phyloP scores from a whole-genome alignment of 2,888 invertebrate genomes.

The Limnephilus rhombicus region DNA sequence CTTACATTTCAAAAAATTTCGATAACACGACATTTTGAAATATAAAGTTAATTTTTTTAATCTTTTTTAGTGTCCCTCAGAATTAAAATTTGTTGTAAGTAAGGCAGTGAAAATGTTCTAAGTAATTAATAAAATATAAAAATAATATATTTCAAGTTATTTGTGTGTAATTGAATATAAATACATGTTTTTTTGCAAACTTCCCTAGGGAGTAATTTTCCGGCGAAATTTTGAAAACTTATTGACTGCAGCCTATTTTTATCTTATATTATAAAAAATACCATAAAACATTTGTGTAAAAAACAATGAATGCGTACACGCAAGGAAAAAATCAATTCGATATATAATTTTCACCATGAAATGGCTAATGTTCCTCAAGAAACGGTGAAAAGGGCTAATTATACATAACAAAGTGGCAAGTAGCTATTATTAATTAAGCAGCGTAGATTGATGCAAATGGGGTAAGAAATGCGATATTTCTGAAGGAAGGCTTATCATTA shows the following conservation, averaged over 20 bases:
- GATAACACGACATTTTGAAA: no score
- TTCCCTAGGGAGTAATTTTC: neutral
- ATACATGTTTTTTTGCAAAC: no score
- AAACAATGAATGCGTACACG: neutral
- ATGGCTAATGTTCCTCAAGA: neutral
- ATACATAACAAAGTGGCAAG: slow-evolving; percentile 50
- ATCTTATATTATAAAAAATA: neutral
- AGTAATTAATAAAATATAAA: no score
- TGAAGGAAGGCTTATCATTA: slow-evolving; percentile 54
- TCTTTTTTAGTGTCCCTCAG: no score
- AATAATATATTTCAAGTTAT: no score
- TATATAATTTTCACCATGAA: neutral
- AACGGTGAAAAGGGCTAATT: slow-evolving; percentile 25
- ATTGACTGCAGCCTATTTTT: neutral
- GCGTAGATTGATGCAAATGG: slow-evolving; percentile 57
- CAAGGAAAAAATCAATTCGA: neutral
- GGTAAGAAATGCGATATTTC: slow-evolving; percentile 56
- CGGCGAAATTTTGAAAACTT: neutral
- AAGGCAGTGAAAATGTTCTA: no score
- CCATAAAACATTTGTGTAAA: neutral
- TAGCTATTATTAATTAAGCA: slow-evolving; percentile 56
- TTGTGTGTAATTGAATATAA: no score
- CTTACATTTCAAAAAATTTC: no score
- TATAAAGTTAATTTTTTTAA: no score
- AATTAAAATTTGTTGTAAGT: no score